Conservation (phyloP, 2,113 vertebrate genomes). For the Sisor rabdophorus region DNA sequence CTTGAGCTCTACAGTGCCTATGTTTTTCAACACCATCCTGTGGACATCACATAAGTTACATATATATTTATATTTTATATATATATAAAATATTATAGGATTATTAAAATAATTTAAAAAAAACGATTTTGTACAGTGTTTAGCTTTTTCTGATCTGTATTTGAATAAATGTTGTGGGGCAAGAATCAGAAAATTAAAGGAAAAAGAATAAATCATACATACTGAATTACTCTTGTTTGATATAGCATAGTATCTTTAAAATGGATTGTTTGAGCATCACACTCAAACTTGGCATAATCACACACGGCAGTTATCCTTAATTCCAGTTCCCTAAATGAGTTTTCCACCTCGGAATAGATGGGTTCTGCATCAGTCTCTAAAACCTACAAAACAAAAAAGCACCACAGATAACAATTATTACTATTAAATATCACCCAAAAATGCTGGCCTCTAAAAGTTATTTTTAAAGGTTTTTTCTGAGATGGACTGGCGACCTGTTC, state of each 20-base stretch:
- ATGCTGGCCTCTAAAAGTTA: not conserved
- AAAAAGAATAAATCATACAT: too few relatives aligned
- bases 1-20: conserved; percentile 71
- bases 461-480: too few relatives aligned
- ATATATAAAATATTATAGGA: too few relatives aligned
- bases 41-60: not conserved
- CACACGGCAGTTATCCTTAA: conserved; percentile 73
- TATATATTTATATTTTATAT: too few relatives aligned
- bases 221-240: conserved; percentile 76
- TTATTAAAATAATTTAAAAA: too few relatives aligned
- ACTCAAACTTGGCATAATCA: conserved; percentile 69
- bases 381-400: conserved; percentile 65
- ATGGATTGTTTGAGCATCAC: conserved; percentile 52
- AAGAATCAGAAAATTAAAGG: too few relatives aligned
- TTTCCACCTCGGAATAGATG: conserved; percentile 64
- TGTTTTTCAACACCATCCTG: conserved; percentile 71
- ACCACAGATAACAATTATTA: not conserved
- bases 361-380: conserved; percentile 73
- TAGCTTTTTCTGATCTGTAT: not conserved
- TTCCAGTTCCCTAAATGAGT: conserved; percentile 68
- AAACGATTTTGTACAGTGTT: not conserved
- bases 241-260: conserved; percentile 81
- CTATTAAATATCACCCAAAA: not conserved
- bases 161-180: not conserved
- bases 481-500: too few relatives aligned